Base-by-base conservation (phyloP, 1,140 invertebrate species). In the Marisa cornuarietis region DNA sequence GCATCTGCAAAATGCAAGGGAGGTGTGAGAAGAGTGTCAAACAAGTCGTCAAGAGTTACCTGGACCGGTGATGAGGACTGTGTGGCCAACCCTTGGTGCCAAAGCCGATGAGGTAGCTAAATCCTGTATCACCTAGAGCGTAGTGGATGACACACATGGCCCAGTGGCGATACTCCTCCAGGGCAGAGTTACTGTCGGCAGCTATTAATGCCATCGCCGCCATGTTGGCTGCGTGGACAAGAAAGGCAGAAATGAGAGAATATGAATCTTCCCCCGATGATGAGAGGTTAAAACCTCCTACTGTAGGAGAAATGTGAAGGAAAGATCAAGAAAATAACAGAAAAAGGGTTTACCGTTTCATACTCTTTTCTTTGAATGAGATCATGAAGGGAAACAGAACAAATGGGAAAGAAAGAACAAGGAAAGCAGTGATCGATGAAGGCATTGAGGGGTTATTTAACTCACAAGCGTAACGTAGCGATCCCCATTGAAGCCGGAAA, bases 101-200 rank as follows among this genome's bases (percentile, higher is more conserved):
- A 85, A 92, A 94, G 13, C 94, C 94, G 31, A 94, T 92, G 1
- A 94, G 93, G 84, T 91, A 95, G 85, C 94, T 94, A 69, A 92
- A 90, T 7, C 94, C 94, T 79, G 88, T 88, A 78, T 92, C 91
- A 3, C 94, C 94, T 0, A 95, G 89, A 79, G 93, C 93, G 86
- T 94, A 94, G 82, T 93, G 87, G 68, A 94, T 93, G 88, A 94
- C 94, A 81, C 92, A 85, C 83, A 91, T 91, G 14, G 94, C 94
- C 87, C 94, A 94, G 76, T 91, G 85, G 31, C 91, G 83, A 86
- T 94, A 87, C 63, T 74, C 71, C 0, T 76, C 61, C 0, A 84
- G 31, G 51, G 85, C 81, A 13, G 89, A 68, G 8, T 85, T 86
- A 14, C 82, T 62, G 0, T 88, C 83, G 2, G 89, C 88, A n/a